Evolutionary conservation across 2,888 invertebrate genomes (phyloP), one percentile per base, ranked within the genome.

Genomic region (Gerris lacustris): DNA sequence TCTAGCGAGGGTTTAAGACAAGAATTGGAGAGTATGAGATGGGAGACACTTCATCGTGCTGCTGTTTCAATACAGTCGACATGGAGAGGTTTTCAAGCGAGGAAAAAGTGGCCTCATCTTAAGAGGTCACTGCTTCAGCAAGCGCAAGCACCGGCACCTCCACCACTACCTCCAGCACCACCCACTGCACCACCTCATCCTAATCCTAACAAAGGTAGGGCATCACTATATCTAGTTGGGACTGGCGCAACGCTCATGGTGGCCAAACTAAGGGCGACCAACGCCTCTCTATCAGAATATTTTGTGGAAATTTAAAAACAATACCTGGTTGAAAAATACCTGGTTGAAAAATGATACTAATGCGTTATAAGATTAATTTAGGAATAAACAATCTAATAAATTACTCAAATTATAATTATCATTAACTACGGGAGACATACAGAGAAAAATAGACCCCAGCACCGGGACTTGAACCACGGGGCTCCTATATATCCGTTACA

Each of bases 1-100:
- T 77, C 74, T 76, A 95, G 94, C 82, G 96, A 95, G 82, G 93
- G 92, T 45, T 92, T 94, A 78, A 85, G 94, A 6, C 94, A 95
- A 82, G 92, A 93, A 77, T 81, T 96, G 76, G 96, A 96, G 80
- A 87, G 88, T 72, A 82, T 94, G 78, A 84, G 95, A 6, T 86
- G 87, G 44, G 88, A 90, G 73, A 90, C 89, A 5, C 84, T 93
- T 0, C 86, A 88, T 76, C 86, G 87, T 75, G 92, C 94, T 15
- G 94, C 94, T 1, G 88, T 88, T n/a, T 80, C 87, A 67, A 90
- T 96, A 78, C 95, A 87, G 79, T 84, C 91, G 6, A 86, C 87
- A 47, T 96, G 94, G 94, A 85, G 92, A 71, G 91, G 92, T 0
- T 89, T 89, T 86, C 85, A 87, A 75, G 84, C 87, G 77, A 83